Conservation (phyloP, 2,113 vertebrate genomes). For the Hydropotes inermis region DNA sequence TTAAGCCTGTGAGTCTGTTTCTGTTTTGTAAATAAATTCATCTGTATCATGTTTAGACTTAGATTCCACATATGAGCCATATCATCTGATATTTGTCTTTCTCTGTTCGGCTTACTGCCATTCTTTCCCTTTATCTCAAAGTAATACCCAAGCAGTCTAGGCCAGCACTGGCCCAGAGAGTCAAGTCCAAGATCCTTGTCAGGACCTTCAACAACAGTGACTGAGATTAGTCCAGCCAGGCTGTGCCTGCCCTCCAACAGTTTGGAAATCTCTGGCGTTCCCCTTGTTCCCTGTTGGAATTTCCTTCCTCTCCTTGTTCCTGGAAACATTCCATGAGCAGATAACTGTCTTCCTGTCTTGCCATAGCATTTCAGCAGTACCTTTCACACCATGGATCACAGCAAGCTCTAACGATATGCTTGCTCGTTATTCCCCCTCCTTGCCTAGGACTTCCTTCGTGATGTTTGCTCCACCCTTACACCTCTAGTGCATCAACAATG, state of each 20-base stretch:
- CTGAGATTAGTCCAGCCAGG: too few species aligned
- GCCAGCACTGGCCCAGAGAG: background rate
- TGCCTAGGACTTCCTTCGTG: accelerated
- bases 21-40: background rate
- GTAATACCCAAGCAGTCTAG: background rate
- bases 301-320: background rate
- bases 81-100: background rate
- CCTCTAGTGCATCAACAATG: background rate
- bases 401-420: background rate
- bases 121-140: background rate
- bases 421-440: background rate
- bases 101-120: background rate
- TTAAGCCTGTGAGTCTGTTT: background rate
- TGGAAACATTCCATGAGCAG: background rate
- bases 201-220: background rate
- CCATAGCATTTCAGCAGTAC: background rate
- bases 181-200: background rate
- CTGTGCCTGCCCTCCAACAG: background rate
- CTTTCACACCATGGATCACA: background rate
- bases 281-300: background rate
- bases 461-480: background rate
- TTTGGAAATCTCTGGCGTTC: background rate
- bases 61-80: background rate
- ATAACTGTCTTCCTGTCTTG: background rate
- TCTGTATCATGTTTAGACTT: background rate